These are phyloP conservation scores for Zhengitettix transpicula DNA, from an alignment of 2,888 invertebrate genomes.

Conservation along the genomic window DNA sequence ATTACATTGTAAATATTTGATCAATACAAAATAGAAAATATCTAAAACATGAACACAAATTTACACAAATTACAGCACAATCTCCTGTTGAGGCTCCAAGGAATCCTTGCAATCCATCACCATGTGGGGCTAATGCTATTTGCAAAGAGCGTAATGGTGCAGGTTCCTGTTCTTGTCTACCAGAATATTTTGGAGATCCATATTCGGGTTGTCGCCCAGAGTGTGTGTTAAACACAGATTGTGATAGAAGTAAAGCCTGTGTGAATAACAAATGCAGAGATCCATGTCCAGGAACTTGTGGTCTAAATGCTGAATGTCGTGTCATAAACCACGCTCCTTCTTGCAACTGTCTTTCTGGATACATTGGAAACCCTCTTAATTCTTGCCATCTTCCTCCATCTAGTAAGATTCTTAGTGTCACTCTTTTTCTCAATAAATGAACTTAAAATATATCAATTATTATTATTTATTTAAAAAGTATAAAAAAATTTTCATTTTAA, in stretches of 20 bases:
- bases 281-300: slow-evolving; percentile 70
- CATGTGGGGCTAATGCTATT: slow-evolving; percentile 54
- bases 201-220: slow-evolving; percentile 65
- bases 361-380: slow-evolving; percentile 60
- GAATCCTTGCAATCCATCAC: slow-evolving; percentile 44
- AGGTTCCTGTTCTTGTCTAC: slow-evolving; percentile 66
- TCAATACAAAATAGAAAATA: too few relatives aligned
- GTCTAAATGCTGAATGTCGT: slow-evolving; percentile 65
- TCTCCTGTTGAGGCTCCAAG: slow-evolving; percentile 20
- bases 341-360: slow-evolving; percentile 55
- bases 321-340: slow-evolving; percentile 70
- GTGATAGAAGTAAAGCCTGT: slow-evolving; percentile 58
- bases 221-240: slow-evolving; percentile 70
- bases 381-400: slow-evolving; percentile 39
- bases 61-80: slow-evolving; percentile 2
- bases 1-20: background rate
- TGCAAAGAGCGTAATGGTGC: slow-evolving; percentile 67
- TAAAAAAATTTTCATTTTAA: too few relatives aligned
- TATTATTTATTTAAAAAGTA: too few relatives aligned
- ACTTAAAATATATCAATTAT: too few relatives aligned
- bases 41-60: background rate
- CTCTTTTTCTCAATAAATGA: too few relatives aligned
- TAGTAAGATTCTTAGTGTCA: slow-evolving; percentile 8
- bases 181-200: slow-evolving; percentile 73
- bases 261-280: slow-evolving; percentile 69